Evolutionary conservation across 2,797 vertebrate species (phyloP).

Genomic region (Falco peregrinus): DNA sequence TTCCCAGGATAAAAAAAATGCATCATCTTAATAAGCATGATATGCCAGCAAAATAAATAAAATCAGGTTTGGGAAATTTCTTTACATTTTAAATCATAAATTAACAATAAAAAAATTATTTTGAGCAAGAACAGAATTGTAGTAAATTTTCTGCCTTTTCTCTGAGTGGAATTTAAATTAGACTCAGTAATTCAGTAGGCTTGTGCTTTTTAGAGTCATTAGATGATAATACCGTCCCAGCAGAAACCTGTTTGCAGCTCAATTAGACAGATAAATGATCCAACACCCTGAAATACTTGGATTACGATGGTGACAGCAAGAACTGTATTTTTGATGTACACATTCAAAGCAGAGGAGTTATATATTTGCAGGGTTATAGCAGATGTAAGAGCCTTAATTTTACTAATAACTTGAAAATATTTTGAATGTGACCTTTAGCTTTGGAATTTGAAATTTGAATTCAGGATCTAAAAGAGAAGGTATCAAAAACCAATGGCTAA

Average conservation of each 20-base stretch:
- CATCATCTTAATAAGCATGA: background rate
- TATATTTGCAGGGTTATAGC: background rate
- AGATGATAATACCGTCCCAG: background rate
- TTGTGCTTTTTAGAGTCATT: background rate
- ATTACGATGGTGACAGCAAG: background rate
- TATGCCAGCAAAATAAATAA: background rate
- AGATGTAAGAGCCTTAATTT: background rate
- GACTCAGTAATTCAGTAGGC: background rate
- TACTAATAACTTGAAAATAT: background rate
- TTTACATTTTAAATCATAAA: background rate
- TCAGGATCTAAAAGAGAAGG: background rate
- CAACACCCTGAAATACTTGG: background rate
- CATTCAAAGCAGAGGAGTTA: background rate
- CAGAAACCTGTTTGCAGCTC: background rate
- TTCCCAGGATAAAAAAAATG: background rate
- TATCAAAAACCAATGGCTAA: background rate
- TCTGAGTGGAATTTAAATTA: background rate
- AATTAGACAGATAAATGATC: background rate
- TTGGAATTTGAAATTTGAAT: background rate
- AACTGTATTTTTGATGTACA: background rate
- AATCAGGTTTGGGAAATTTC: background rate
- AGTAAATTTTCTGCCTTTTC: background rate
- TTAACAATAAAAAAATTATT: background rate
- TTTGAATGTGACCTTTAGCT: background rate
- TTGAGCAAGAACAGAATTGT: background rate